Percentiles rank a stretch among this genome's conserved stretches.
These are phyloP conservation scores for Standfussiana lucernea DNA, from an alignment of 2,888 invertebrate species.

Conservation along the genomic window DNA sequence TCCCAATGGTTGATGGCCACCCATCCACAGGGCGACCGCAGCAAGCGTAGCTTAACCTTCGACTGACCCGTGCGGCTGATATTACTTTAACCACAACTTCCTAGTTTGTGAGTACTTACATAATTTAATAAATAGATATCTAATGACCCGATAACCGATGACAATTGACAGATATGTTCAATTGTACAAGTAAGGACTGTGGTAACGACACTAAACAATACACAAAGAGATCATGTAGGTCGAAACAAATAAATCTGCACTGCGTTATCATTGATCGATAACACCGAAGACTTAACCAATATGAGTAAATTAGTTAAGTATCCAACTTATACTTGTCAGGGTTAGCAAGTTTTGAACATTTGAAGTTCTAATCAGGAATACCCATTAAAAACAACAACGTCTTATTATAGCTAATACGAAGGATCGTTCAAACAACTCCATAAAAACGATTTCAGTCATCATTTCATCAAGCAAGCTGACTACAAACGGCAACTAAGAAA, in stretches of 20 bases:
- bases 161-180: constrained; percentile 11
- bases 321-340: not conserved
- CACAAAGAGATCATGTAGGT: constrained; percentile 26
- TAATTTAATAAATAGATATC: constrained; percentile 3
- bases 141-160: constrained; percentile 9
- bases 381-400: not conserved
- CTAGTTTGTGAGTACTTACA: not conserved
- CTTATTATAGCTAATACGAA: not conserved
- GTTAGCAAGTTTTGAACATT: not conserved
- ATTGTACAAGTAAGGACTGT: constrained; percentile 6
- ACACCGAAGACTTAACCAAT: not conserved
- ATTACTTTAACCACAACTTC: not conserved
- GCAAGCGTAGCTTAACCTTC: not conserved
- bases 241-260: constrained; percentile 18
- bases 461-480: constrained; percentile 41
- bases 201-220: constrained; percentile 23
- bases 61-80: not conserved
- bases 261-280: constrained; percentile 17
- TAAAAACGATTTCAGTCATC: constrained; percentile 62
- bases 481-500: constrained; percentile 52
- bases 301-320: not conserved
- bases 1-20: not conserved
- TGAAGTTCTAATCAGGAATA: not conserved
- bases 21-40: not conserved
- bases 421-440: constrained; percentile 14